Evolutionary conservation across 2,797 vertebrate genomes (phyloP).

Genomic region (Spinus pinus): DNA sequence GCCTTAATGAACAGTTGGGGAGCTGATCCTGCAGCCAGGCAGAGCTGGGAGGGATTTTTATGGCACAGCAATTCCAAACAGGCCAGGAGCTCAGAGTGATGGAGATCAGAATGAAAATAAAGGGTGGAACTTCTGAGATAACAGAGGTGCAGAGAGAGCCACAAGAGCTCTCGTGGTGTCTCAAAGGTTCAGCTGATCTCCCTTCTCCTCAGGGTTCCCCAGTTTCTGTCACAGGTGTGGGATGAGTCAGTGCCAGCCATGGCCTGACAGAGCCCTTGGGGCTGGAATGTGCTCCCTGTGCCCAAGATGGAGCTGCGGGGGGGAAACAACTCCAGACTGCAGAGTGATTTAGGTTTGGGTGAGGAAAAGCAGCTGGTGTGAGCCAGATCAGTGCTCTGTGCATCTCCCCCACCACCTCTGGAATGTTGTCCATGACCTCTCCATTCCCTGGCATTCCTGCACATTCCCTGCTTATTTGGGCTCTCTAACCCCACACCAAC

Average conservation of each 20-base stretch:
- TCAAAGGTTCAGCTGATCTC: background rate
- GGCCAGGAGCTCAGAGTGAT: background rate
- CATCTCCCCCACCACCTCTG: background rate
- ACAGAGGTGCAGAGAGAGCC: background rate
- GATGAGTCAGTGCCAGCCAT: background rate
- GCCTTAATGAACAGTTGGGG: conserved; percentile 23
- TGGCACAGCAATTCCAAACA: background rate
- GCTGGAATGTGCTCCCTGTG: background rate
- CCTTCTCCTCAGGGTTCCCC: background rate
- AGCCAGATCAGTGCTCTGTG: background rate
- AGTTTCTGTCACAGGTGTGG: background rate
- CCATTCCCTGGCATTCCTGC: background rate
- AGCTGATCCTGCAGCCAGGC: conserved; percentile 27
- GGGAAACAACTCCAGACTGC: background rate
- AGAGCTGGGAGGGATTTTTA: conserved; percentile 6
- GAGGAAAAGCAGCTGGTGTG: background rate
- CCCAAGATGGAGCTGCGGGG: background rate
- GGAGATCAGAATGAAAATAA: background rate
- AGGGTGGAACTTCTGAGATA: background rate
- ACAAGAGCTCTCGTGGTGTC: background rate
- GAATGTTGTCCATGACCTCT: background rate
- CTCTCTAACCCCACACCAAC: background rate
- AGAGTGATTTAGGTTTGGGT: background rate
- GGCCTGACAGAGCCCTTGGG: background rate
- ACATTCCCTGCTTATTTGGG: background rate